Conservation (phyloP, 2,888 invertebrate species). For the Shargacucullia verbasci region DNA sequence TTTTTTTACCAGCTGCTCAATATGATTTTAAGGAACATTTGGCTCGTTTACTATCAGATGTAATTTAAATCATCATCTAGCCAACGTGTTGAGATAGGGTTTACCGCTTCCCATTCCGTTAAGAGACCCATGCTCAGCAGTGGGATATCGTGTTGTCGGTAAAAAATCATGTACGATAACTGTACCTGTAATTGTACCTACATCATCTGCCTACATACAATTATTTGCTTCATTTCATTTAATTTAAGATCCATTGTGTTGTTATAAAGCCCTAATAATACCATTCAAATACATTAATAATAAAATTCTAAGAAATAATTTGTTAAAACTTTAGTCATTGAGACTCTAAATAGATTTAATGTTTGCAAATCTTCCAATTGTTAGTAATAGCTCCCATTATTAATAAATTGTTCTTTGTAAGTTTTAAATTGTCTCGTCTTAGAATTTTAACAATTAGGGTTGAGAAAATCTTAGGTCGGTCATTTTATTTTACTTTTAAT, state of each 20-base stretch:
- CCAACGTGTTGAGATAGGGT: too few species aligned
- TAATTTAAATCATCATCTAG: too few species aligned
- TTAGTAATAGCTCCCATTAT: slow-evolving; percentile 26
- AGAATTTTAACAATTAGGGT: slow-evolving; percentile 14
- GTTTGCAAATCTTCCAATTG: slow-evolving; percentile 13
- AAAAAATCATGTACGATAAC: too few species aligned
- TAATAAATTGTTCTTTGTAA: slow-evolving; percentile 27
- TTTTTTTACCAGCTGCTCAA: too few species aligned
- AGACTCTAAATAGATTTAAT: slow-evolving; percentile 14
- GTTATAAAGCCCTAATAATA: slow-evolving; percentile 1
- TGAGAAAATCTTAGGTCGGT: not conserved
- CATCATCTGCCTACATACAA: not conserved
- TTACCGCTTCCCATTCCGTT: too few species aligned
- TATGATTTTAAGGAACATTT: too few species aligned
- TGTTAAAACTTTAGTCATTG: slow-evolving; percentile 21
- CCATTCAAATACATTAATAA: slow-evolving; percentile 3
- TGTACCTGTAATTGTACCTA: too few species aligned
- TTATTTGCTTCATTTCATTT: not conserved
- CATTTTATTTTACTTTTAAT: slow-evolving; percentile 3
- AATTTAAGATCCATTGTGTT: slow-evolving; percentile 14
- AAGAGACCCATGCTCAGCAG: too few species aligned
- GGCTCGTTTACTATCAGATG: too few species aligned
- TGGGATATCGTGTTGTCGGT: too few species aligned
- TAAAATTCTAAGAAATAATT: slow-evolving; percentile 14
- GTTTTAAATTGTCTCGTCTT: slow-evolving; percentile 20